Base-by-base conservation (phyloP, 23 tunicate species). In the Ciona savignyi region DNA sequence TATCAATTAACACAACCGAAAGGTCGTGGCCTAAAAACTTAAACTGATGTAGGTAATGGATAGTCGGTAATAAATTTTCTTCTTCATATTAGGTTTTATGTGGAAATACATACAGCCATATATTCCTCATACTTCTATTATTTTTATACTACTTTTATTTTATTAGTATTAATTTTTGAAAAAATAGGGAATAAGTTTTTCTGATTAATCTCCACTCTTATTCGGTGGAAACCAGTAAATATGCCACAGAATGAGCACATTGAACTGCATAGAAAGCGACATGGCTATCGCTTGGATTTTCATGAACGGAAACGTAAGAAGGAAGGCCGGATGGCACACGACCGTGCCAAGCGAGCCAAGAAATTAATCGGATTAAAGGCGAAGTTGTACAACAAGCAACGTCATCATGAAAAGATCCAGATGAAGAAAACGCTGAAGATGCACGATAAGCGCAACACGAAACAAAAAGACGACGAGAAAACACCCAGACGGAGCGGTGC, bases 401-500 rank as follows among this genome's bases (percentile, higher is more conserved):
- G 98, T 35, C 85, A 78, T 35, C 85, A 93, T 78, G 98, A 93
- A 73, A 93, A 93, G 88, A 93, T 93, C 23, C 88, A 81, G 65
- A 93, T 93, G 98, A 93, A 93, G 70, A 93, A 93, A 74, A 93
- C 93, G 15, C 29, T 63, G 26, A 63, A 84, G 84, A 77, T 93
- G 81, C 98, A 93, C 70, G 98, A 93, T 29, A 73, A 83, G 29
- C 42, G 85, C 35, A 81, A 93, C 70, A 81, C 93, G 31, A 80
- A 82, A 35, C 88, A 86, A 66, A 93, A 93, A 78, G 93, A 86
- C 65, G 85, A 85, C 66, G 97, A 90, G 42, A 91, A 84, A 65
- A 86, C 93, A 67, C n/a, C 98, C 93, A 42, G 86, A 86, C n/a
- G 98, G 98, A 69, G 89, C 98, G 0, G 83, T 93, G 29, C 98